Evolutionary conservation across 2,888 invertebrate genomes (phyloP), one percentile per base, ranked within the genome.

Genomic region (Cabera pusaria): DNA sequence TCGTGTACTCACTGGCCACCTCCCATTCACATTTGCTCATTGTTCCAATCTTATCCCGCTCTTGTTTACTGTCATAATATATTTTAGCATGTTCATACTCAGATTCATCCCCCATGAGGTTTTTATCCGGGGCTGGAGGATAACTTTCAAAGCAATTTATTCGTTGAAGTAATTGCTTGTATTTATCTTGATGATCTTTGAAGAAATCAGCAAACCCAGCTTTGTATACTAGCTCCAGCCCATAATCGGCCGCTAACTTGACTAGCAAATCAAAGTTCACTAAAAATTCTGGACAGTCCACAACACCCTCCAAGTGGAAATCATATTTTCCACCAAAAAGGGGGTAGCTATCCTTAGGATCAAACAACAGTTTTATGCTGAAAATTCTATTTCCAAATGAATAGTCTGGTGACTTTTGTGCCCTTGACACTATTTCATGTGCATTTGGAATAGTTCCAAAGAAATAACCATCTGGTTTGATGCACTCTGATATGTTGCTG

Each of bases 201-300:
- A 92, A 98, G 74, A 93, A 97, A 25, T 96, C 94, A 12, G 92
- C 92, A 87, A 98, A 98, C 37, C 92, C 90, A 53, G 92, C 93
- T 57, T 92, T 93, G 29, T 90, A 89, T 0, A 93, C 89, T 49
- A 95, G 78, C 63, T 94, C 92, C 19, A 95, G 77, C 0, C 94
- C 95, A 84, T 90, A 94, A 63, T 93, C 93, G 20, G 90, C 87
- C 5, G 94, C 95, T 33, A 95, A 74, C 64, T 93, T 95, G 21
- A 92, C 90, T 35, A 99, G 89, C 2, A 95, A 90, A 7, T 97
- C 96, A 78, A 98, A 97, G 81, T 99, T 94, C 6, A 99, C 98
- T 40, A 99, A 90, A 88, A 98, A 99, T 77, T 99, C 99, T 1
- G 99, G 99, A 76, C 99, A 99, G 75, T 99, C 94, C 0, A 99